phyloP scores from a whole-genome alignment of 1,140 invertebrate genomes.

The Anastrepha ludens region DNA sequence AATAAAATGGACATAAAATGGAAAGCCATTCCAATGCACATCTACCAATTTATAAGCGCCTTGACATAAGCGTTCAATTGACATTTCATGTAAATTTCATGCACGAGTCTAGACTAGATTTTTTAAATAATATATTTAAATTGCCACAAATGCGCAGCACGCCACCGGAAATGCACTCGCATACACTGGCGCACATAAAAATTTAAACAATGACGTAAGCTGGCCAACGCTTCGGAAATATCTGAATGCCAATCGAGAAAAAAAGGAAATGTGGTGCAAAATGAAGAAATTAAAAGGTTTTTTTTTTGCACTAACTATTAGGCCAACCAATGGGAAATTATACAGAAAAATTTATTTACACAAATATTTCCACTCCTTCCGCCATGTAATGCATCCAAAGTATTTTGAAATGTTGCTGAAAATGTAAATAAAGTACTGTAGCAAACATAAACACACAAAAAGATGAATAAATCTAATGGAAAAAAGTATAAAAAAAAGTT shows the following conservation, averaged over 20 bases:
- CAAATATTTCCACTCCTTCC: too few relatives aligned
- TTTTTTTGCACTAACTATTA: neutral
- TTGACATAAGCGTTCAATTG: neutral
- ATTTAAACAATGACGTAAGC: constrained; percentile 28
- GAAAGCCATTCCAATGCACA: too few relatives aligned
- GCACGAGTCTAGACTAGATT: constrained; percentile 37
- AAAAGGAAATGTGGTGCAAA: neutral
- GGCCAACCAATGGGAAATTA: neutral
- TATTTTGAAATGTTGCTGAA: neutral
- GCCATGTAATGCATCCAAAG: too few relatives aligned
- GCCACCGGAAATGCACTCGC: neutral
- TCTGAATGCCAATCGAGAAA: constrained; percentile 10
- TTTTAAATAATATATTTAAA: constrained; percentile 49
- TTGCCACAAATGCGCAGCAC: constrained; percentile 11
- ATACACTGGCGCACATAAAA: neutral
- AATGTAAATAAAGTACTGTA: neutral
- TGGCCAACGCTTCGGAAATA: neutral
- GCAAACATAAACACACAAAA: too few relatives aligned
- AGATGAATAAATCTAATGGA: neutral
- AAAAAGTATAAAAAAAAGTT: neutral
- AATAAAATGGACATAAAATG: too few relatives aligned
- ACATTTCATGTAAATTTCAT: constrained; percentile 43
- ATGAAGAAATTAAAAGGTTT: neutral
- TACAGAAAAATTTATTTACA: neutral
- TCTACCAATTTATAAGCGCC: too few relatives aligned